Evolutionary conservation across 2,797 vertebrate genomes (phyloP).

Genomic region (Phrynocephalus vlangalii): DNA sequence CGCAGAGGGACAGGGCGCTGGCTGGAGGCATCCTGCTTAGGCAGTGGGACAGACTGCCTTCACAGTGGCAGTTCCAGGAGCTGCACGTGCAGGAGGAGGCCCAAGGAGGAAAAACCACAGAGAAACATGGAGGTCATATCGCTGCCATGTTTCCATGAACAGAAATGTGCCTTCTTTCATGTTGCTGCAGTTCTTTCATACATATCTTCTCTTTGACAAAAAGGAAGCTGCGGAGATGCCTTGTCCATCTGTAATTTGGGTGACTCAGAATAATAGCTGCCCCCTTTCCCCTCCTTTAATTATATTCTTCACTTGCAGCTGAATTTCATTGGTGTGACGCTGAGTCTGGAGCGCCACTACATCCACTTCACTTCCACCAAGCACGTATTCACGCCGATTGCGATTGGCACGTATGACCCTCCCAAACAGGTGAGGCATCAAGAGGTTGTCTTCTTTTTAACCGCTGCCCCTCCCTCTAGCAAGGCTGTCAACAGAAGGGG

Average conservation of each 20-base stretch:
- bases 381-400: constrained; percentile 85
- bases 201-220: too few species aligned
- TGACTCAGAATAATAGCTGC: background rate
- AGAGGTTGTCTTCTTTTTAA: background rate
- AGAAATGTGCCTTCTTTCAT: background rate
- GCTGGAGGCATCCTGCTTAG: constrained; percentile 14
- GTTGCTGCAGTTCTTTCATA: background rate
- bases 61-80: background rate
- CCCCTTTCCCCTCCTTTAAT: background rate
- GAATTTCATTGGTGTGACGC: constrained; percentile 86
- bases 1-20: background rate
- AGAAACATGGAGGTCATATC: background rate
- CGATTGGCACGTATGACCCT: constrained; percentile 80
- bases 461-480: too few species aligned
- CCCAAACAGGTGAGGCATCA: constrained; percentile 86
- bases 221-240: too few species aligned
- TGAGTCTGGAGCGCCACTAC: constrained; percentile 78
- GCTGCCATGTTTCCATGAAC: background rate
- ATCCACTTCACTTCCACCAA: constrained; percentile 84
- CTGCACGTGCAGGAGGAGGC: background rate
- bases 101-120: background rate
- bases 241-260: background rate
- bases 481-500: too few species aligned
- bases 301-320: constrained; percentile 78
- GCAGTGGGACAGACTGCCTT: constrained; percentile 15